Base-by-base conservation (phyloP, 2,113 vertebrate species). In the Pardalotus punctatus region DNA sequence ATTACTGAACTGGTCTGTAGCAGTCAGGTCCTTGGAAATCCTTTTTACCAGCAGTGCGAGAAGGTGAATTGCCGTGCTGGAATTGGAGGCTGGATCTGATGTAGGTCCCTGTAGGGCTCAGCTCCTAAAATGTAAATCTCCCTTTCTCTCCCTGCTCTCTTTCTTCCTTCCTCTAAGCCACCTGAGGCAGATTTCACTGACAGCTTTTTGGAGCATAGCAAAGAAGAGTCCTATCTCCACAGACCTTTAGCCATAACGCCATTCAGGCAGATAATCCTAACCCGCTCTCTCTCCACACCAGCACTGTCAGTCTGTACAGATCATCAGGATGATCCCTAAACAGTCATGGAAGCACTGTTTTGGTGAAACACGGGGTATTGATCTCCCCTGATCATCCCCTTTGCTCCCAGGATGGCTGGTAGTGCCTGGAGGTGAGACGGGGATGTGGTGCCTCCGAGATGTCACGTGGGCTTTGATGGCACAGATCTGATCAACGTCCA, bases 321-420 rank as follows among this genome's bases (percentile, higher is more conserved):
- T 47, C 29, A 36, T 50, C 42, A 73, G 58, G 69, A 45, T 2
- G 11, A 36, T 43, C n/a, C 21, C 45, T 38, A 6, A 40, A 16
- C 2, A 14, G 42, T 45, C 45, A 3, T 6, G 42, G 43, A 60
- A 19, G 17, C 54, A 4, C 12, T 16, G 4, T 22, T 73, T 9
- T 1, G 5, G 48, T 60, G 54, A 62, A 66, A 42, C 29, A 12
- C 0, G 0, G 51, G 35, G 6, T 10, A 16, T 7, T 78, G 36
- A 15, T 58, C 62, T 70, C 24, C 58, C 23, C 47, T 77, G 50
- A 35, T 54, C 58, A 50, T 31, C 38, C 66, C 27, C 0, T 23
- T 36, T 1, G 1, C 15, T 54, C 70, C 54, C 2, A 5, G 62
- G 53, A 13, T 16, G 56, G 2, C 20, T 70, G 58, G 12, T 5